Evolutionary conservation across 1,140 invertebrate species (phyloP).

Genomic region (Magallana gigas): DNA sequence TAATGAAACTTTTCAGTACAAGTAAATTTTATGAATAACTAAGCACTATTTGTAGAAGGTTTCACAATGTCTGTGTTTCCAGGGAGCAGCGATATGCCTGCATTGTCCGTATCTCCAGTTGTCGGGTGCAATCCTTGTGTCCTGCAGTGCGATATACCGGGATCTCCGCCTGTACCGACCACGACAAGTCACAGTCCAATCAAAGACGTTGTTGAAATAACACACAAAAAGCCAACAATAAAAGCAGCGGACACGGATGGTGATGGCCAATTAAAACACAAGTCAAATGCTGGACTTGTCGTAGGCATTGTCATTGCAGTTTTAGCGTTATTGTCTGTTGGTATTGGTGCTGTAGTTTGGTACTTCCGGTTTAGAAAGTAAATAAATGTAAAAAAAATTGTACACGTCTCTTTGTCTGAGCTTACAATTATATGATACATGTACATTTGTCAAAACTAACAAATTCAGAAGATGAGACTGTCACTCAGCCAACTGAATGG

Average conservation of each 20-base stretch:
- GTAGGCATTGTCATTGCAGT: not conserved
- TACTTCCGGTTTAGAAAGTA: slow-evolving; percentile 25
- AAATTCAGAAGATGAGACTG: too few relatives aligned
- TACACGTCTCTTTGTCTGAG: too few relatives aligned
- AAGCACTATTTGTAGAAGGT: too few relatives aligned
- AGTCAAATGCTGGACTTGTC: slow-evolving; percentile 4
- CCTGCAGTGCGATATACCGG: slow-evolving; percentile 11
- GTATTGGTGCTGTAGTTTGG: not conserved
- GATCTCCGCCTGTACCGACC: not conserved
- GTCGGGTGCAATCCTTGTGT: slow-evolving; percentile 25
- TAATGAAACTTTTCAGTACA: too few relatives aligned
- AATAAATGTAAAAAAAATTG: not conserved
- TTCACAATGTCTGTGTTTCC: too few relatives aligned
- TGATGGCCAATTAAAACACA: not conserved
- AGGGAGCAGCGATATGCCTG: not conserved
- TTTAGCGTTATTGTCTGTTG: not conserved
- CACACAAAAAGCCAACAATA: not conserved
- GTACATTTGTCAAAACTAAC: too few relatives aligned
- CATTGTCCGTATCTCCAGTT: not conserved
- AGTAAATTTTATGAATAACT: too few relatives aligned
- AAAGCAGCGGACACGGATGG: not conserved
- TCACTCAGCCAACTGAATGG: too few relatives aligned
- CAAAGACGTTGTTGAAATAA: not conserved
- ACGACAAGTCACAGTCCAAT: not conserved
- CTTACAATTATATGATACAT: too few relatives aligned